Evolutionary conservation across 2,113 vertebrate genomes (phyloP), one percentile per base, ranked within the genome.

Genomic region (Bos indicus): DNA sequence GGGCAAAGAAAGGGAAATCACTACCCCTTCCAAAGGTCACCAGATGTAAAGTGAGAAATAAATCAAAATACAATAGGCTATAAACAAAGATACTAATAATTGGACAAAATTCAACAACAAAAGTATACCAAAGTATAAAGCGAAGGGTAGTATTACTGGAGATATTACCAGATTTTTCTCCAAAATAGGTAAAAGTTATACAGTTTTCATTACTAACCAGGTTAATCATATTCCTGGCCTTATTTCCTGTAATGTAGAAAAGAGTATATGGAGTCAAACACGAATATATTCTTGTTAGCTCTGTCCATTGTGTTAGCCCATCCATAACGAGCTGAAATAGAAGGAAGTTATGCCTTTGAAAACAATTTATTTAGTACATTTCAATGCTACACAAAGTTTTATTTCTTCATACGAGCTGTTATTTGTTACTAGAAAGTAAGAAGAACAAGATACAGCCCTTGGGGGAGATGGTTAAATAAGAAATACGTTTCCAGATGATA

Each of bases 401-500:
- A 59, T 98, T 98, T 83, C 94, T 98, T 98, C 97, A 95, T 98
- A 94, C 54, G 36, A 96, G 96, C 89, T 96, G 92, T 96, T 98
- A 59, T 77, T 98, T 98, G 56, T 97, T 89, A 81, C 95, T 94
- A 0, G 0, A 93, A 97, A 98, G 91, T 96, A 95, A 97, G 95
- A 52, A 97, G 97, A 86, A 71, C 46, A 57, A 95, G 94, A 80
- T 98, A 88, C 15, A 46, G 88, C 92, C 96, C 84, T 97, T 98
- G 96, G 84, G 85, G 97, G 96, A 98, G 91, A 97, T 81, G 97
- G 64, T 92, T 97, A 97, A 97, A 92, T 96, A 98, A 98, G 95
- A 98, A 96, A 1, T 97, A 86, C 67, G 46, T 98, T 99, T 99
- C 89, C 96, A 96, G 95, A 95, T 98, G 95, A 98, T 93, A 82